Base-by-base conservation (phyloP, 2,888 invertebrate species). In the Tachina grossa region DNA sequence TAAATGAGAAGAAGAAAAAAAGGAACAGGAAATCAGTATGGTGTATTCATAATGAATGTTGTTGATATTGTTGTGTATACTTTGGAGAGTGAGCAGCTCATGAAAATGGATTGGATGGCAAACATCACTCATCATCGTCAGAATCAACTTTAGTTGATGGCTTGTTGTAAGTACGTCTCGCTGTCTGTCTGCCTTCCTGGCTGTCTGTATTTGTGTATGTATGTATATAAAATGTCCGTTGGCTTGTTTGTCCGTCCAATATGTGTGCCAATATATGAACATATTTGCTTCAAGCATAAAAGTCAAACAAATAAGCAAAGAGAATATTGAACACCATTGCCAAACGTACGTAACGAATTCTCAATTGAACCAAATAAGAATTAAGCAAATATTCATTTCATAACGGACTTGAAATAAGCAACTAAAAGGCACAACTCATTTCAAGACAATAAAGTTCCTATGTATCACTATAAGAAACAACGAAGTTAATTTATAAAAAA, bases 71-170 rank as follows among this genome's bases (percentile, higher is more conserved):
- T 31, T 31, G 31, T 31, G 31, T 72, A 43, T 65, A 51, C 43
- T 41, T 63, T 82, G 69, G 47, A 63, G 43, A 79, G 71, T 63
- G 71, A 71, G 45, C 11, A 71, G 78, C 63, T 45, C 65, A 80
- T 80, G 57, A 72, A 84, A 84, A 76, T 84, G 80, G 66, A 80
- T 84, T 80, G 84, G 13, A 76, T 76, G 47, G 80, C 76, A 84
- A 72, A 84, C 75, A 84, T 80, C 65, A 80, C 66, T 84, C 84
- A 84, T 84, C 84, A 82, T 57, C 76, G 74, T 66, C 66, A 53
- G 59, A 74, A 68, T 84, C 57, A 84, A 84, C 65, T 80, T 80
- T 72, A 61, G 71, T 84, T 47, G 65, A 59, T 59, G 71, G 66
- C 61, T 76, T 80, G 65, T 71, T 84, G 59, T 78, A 66, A 47